A percentile compares a stretch with the other conserved stretches of the same genome.
Evolutionary conservation across 1,140 invertebrate species (phyloP).

Genomic region (Bombus superbus): DNA sequence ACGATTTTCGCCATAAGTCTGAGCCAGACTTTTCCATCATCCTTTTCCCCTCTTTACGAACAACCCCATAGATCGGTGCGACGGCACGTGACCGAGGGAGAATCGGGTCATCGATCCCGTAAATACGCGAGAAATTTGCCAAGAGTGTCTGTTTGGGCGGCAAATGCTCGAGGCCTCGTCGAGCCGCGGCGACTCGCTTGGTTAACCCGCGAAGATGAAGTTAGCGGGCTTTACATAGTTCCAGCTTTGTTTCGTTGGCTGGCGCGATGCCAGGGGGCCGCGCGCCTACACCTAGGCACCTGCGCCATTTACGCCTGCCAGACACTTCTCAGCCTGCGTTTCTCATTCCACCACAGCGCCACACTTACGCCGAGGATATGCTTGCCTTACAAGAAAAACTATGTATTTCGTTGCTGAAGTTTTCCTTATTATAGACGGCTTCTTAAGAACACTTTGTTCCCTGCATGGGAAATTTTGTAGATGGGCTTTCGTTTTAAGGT

Average conservation of each 20-base stretch:
- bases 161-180: slow-evolving; percentile 10
- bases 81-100: neutral
- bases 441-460: too few relatives aligned
- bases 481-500: too few relatives aligned
- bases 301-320: slow-evolving; percentile 21
- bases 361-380: neutral
- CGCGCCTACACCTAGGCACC: slow-evolving; percentile 6
- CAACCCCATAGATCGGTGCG: neutral
- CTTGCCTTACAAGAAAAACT: neutral
- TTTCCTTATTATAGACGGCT: neutral
- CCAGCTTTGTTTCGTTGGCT: slow-evolving; percentile 22
- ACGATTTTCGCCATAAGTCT: neutral
- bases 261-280: neutral
- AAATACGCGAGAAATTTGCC: slow-evolving; percentile 20
- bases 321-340: neutral
- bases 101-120: slow-evolving; percentile 28
- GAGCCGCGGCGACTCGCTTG: neutral
- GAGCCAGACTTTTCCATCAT: neutral
- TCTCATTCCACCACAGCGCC: neutral
- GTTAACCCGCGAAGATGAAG: slow-evolving; percentile 32
- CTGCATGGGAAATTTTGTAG: too few relatives aligned
- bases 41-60: neutral
- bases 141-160: slow-evolving; percentile 17
- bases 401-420: neutral
- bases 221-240: slow-evolving; percentile 37